These are phyloP conservation scores for Myotis davidii DNA, from an alignment of 2,113 vertebrate genomes.

Conservation along the genomic window DNA sequence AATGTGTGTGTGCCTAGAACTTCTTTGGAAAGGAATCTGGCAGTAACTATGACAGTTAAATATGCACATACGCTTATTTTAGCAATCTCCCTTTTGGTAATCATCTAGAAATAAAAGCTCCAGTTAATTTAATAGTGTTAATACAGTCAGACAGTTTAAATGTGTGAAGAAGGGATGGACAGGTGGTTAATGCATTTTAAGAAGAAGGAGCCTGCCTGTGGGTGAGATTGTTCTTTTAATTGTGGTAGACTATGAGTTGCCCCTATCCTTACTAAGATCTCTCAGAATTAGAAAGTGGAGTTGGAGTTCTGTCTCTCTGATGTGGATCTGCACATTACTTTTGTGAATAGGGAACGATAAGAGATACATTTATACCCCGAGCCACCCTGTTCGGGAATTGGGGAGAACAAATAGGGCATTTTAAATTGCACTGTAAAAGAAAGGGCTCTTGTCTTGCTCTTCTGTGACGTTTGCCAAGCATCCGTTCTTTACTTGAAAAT, in stretches of 20 bases:
- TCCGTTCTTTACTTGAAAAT: not conserved
- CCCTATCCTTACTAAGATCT: not conserved
- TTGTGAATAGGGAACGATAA: not conserved
- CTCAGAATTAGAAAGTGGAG: not conserved
- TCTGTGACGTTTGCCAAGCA: not conserved
- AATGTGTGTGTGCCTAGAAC: not conserved
- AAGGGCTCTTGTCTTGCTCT: not conserved
- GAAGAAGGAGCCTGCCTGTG: not conserved
- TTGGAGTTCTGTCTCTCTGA: not conserved
- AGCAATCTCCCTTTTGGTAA: not conserved
- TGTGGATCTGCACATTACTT: not conserved
- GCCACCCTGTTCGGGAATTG: not conserved
- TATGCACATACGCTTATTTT: not conserved
- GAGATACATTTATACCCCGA: not conserved
- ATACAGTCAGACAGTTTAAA: not conserved
- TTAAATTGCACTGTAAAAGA: not conserved
- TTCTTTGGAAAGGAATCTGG: not conserved
- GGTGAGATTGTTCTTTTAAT: not conserved
- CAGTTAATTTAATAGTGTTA: not conserved
- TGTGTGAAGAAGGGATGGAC: not conserved
- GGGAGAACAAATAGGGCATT: not conserved
- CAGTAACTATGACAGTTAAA: not conserved
- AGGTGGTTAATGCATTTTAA: not conserved
- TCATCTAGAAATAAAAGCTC: not conserved
- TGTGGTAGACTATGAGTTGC: not conserved